A percentile compares a stretch with the other conserved stretches of the same genome.
These are phyloP conservation scores for Hydra vulgaris DNA, from an alignment of 30 jellyfish, hydroid and myxozoan species.

Conservation along the genomic window DNA sequence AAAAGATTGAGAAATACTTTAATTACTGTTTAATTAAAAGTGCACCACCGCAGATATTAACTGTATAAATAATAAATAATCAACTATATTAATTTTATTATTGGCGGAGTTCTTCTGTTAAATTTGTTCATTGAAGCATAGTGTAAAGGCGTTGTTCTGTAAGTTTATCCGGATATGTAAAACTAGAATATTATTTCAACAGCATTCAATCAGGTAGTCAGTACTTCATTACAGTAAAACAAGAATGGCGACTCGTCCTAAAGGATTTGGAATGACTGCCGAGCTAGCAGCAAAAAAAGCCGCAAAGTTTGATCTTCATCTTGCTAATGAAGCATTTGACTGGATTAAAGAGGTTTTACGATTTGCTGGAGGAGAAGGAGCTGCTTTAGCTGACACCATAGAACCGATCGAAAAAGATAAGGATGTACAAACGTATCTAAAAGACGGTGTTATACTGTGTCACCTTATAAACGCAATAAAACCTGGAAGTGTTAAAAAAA, in stretches of 20 bases:
- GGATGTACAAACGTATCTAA: constrained; percentile 8
- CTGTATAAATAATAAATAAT: no score
- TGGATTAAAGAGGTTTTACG: constrained; percentile 65
- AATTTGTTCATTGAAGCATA: background rate
- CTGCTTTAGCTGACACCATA: background rate
- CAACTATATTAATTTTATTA: no score
- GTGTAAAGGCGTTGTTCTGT: background rate
- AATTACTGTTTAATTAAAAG: no score
- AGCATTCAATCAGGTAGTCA: background rate
- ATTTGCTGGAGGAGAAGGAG: background rate
- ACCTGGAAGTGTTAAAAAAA: constrained; percentile 62
- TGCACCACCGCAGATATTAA: no score
- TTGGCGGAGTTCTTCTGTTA: no score
- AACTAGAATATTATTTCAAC: background rate
- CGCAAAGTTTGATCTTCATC: constrained; percentile 49
- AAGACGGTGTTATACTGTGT: constrained; percentile 73
- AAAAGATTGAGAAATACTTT: no score
- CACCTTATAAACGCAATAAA: constrained; percentile 47
- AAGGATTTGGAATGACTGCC: constrained; percentile 92
- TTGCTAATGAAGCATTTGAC: constrained; percentile 56
- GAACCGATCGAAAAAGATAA: background rate
- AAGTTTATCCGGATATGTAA: background rate
- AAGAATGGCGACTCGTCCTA: constrained; percentile 35
- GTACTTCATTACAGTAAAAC: background rate
- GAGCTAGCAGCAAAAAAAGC: constrained; percentile 58